A percentile compares a stretch with the other conserved stretches of the same genome.
These are phyloP conservation scores for Chrysemys picta DNA, from an alignment of 2,113 vertebrate species.

Conservation along the genomic window DNA sequence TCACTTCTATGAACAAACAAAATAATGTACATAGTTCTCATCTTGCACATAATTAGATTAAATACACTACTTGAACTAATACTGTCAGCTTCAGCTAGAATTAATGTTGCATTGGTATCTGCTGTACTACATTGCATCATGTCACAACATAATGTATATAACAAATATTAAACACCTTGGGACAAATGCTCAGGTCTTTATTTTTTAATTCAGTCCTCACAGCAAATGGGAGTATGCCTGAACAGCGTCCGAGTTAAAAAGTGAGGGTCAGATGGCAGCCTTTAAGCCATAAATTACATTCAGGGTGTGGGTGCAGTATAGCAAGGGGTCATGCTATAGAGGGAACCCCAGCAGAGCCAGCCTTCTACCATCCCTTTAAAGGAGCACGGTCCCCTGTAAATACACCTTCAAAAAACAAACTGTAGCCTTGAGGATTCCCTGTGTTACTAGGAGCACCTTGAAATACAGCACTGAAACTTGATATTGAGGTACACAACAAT, in stretches of 20 bases:
- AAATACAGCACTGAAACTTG: not conserved
- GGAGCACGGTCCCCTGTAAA: not conserved
- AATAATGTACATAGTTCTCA: not conserved
- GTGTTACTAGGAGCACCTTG: not conserved
- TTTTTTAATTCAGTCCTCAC: not conserved
- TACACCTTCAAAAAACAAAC: not conserved
- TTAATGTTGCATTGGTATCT: not conserved
- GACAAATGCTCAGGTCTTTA: not conserved
- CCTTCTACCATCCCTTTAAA: not conserved
- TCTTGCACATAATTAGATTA: not conserved
- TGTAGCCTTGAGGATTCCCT: not conserved
- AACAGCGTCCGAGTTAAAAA: not conserved
- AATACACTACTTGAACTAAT: slow-evolving; percentile 3
- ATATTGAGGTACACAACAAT: not conserved
- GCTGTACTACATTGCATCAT: not conserved
- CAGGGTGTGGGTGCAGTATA: not conserved
- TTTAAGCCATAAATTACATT: not conserved
- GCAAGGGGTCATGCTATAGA: not conserved
- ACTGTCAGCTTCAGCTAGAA: not conserved
- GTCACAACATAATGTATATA: not conserved
- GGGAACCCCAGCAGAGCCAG: not conserved
- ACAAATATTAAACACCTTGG: not conserved
- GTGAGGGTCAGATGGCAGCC: not conserved
- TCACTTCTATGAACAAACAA: not conserved
- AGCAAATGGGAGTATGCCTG: not conserved